phyloP scores from a whole-genome alignment of 2,113 vertebrate species.

The Aptenodytes patagonicus region DNA sequence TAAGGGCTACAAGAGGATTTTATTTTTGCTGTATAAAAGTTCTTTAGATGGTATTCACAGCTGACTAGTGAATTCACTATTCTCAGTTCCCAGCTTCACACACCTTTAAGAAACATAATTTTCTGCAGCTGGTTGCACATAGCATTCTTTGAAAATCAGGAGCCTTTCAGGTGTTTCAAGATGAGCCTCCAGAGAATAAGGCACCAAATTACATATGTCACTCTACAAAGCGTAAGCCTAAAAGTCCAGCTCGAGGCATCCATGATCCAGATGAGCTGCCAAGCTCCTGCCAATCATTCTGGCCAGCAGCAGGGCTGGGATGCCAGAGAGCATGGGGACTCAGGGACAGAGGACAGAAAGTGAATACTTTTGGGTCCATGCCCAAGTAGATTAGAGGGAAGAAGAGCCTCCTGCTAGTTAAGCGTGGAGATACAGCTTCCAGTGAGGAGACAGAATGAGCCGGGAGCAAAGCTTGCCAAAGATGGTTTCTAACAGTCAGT shows the following conservation, averaged over 20 bases:
- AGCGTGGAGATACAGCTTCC: background rate
- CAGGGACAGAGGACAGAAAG: background rate
- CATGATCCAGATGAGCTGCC: background rate
- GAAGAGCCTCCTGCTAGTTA: conserved; percentile 24
- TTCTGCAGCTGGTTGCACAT: background rate
- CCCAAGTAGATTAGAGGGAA: conserved; percentile 13
- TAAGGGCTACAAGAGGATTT: background rate
- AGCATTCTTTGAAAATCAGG: background rate
- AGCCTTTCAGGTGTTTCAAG: conserved; percentile 13
- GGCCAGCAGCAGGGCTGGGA: background rate
- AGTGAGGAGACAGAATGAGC: background rate
- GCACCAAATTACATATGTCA: background rate
- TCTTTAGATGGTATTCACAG: background rate
- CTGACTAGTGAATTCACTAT: background rate
- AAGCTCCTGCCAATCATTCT: background rate
- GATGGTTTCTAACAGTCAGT: conserved; percentile 6
- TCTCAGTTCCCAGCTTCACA: background rate
- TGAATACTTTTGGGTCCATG: background rate
- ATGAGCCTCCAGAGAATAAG: background rate
- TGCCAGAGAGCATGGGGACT: background rate
- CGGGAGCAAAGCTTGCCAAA: conserved; percentile 3
- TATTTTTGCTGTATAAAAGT: background rate
- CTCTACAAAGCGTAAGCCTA: background rate
- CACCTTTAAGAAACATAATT: background rate
- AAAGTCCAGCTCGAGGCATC: background rate